Evolutionary conservation across 1,140 invertebrate genomes (phyloP).

Genomic region (Acromyrmex echinatior): DNA sequence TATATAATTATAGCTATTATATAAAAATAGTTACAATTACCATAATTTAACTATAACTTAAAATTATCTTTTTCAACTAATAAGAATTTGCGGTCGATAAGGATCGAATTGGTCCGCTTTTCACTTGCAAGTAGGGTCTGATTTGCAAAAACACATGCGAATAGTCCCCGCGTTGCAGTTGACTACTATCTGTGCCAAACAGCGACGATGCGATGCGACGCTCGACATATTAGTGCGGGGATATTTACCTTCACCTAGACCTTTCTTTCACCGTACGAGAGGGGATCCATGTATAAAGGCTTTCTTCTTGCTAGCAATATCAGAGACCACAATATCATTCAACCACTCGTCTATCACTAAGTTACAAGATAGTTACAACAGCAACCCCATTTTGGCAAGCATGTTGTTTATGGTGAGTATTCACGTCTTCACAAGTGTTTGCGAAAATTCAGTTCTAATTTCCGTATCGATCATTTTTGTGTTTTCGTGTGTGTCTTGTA

Average conservation of each 20-base stretch:
- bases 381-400: conserved; percentile 68
- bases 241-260: conserved; percentile 87
- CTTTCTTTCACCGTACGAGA: conserved; percentile 85
- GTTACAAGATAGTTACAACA: conserved; percentile 66
- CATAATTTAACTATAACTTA: too few relatives aligned
- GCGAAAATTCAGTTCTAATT: background rate
- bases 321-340: conserved; percentile 83
- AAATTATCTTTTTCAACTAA: too few relatives aligned
- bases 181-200: conserved; percentile 37
- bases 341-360: conserved; percentile 72
- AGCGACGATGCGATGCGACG: conserved; percentile 40
- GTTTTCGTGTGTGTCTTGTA: background rate
- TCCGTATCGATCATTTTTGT: background rate
- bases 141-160: conserved; percentile 49
- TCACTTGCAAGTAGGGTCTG: conserved; percentile 30
- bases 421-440: background rate
- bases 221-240: conserved; percentile 61
- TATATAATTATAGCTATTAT: too few relatives aligned
- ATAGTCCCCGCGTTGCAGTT: background rate
- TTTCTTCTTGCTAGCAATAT: conserved; percentile 84
- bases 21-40: too few relatives aligned
- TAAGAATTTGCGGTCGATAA: conserved; percentile 23
- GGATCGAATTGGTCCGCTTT: conserved; percentile 56
- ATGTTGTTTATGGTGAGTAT: conserved; percentile 83
- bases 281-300: conserved; percentile 86